Conservation (phyloP, 2,113 vertebrate genomes). For the Bubo blakistoni region DNA sequence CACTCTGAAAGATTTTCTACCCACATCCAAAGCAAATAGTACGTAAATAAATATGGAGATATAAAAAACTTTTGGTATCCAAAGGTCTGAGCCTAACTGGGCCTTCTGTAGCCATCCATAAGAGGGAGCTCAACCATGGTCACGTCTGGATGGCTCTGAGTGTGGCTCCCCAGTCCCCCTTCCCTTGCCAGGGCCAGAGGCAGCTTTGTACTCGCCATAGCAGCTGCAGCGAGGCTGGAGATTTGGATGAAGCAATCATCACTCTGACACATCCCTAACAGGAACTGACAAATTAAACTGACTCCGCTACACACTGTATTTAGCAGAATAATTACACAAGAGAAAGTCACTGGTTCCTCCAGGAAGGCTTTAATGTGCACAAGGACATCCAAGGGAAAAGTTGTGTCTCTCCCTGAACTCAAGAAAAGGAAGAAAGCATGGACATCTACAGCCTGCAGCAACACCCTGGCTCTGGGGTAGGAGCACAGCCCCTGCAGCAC, state of each 20-base stretch:
- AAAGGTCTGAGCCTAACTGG: not conserved
- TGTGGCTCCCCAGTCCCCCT: not conserved
- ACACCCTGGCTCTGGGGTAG: not conserved
- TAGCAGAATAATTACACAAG: not conserved
- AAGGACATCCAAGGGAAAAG: not conserved
- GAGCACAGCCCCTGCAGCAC: fast-evolving
- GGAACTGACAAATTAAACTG: not conserved
- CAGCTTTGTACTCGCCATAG: not conserved
- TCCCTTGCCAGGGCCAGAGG: not conserved
- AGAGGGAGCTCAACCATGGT: not conserved
- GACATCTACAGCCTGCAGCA: not conserved
- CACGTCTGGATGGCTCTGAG: fast-evolving
- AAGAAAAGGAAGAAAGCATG: not conserved
- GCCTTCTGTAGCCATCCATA: not conserved
- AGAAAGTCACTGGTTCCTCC: not conserved
- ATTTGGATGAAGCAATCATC: not conserved
- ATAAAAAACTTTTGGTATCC: not conserved
- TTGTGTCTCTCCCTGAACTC: not conserved
- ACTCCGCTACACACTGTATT: not conserved
- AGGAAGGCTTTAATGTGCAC: not conserved
- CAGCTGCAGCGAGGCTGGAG: not conserved
- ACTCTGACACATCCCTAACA: not conserved
- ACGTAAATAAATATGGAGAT: not conserved
- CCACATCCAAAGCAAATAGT: not conserved
- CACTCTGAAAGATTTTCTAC: not conserved